Conservation (phyloP, 2,113 vertebrate genomes). For the Lanius collurio region DNA sequence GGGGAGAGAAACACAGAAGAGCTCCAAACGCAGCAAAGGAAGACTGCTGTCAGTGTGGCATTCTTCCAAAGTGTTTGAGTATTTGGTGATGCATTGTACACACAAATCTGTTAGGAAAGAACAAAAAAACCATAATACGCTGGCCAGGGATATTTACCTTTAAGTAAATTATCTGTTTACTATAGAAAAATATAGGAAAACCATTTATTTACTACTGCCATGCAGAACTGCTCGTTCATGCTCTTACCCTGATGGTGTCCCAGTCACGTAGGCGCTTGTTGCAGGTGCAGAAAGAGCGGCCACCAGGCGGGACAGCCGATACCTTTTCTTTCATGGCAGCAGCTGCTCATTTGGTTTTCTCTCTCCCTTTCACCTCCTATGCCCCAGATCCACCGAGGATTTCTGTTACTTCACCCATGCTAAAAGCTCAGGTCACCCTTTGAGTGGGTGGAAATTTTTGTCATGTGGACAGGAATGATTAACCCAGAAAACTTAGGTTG, state of each 20-base stretch:
- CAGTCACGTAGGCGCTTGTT: neutral
- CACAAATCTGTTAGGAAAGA: neutral
- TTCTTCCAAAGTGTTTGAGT: neutral
- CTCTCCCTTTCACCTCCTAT: neutral
- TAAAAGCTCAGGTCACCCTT: neutral
- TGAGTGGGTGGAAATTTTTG: neutral
- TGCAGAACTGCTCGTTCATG: neutral
- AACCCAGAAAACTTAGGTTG: neutral
- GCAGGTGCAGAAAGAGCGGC: neutral
- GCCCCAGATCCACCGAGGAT: neutral
- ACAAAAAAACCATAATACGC: neutral
- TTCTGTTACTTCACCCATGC: neutral
- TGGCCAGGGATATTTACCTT: neutral
- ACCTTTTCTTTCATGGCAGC: neutral
- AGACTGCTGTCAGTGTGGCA: neutral
- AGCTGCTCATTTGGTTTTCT: neutral
- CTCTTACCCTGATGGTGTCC: neutral
- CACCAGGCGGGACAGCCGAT: neutral
- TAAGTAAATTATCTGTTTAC: neutral
- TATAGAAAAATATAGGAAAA: neutral
- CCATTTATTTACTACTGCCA: neutral
- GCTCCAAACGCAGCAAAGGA: neutral
- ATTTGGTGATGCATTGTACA: neutral
- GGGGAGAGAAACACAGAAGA: neutral
- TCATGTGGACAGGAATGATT: neutral